Evolutionary conservation across 2,797 vertebrate species (phyloP), one percentile per base, ranked within the genome.

Genomic region (Ambastaia sidthimunki): DNA sequence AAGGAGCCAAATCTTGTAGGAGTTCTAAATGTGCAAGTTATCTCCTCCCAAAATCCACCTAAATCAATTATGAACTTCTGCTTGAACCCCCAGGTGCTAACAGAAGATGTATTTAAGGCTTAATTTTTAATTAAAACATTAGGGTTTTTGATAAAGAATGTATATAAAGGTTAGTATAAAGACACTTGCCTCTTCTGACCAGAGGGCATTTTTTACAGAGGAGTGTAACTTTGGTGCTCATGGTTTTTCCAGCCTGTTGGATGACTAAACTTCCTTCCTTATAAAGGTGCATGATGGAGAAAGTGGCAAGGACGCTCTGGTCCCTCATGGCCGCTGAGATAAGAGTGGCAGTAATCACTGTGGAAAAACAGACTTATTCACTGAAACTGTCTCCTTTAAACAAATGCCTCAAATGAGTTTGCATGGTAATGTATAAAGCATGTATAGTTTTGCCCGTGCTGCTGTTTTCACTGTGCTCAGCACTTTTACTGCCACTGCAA

Each of bases 131-230:
- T 57, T 44, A 28, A 28, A n/a, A 47, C 41, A 68, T 76, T 67
- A 76, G n/a, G 6, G 21, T 19, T 28, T 62, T 6, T 59, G 19
- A 12, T 23, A 9, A 21, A 23, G 34, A 21, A 15, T 16, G 7
- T 57, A 47, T 16, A 68, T 60, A 15, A 31, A 21, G 23, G n/a
- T 71, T n/a, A 4, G 15, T 52, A 28, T 62, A 62, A 78, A 71
- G 44, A 71, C 4, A 72, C 71, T 83, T 21, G 94, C 95, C 95
- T 93, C 94, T 93, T 83, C 94, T 92, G 88, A 96, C 91, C 60
- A 94, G 89, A 67, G 95, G 95, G 76, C 95, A 96, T 74, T 95
- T 94, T 86, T 93, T 95, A 85, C 95, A 96, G 31, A 94, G 87
- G 78, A 94, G 90, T 6, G 84, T 23, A 66, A 96, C 86, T 87